Percentiles rank a stretch among this genome's conserved stretches.
phyloP scores from a whole-genome alignment of 2,113 vertebrate genomes.

The Lontra canadensis region DNA sequence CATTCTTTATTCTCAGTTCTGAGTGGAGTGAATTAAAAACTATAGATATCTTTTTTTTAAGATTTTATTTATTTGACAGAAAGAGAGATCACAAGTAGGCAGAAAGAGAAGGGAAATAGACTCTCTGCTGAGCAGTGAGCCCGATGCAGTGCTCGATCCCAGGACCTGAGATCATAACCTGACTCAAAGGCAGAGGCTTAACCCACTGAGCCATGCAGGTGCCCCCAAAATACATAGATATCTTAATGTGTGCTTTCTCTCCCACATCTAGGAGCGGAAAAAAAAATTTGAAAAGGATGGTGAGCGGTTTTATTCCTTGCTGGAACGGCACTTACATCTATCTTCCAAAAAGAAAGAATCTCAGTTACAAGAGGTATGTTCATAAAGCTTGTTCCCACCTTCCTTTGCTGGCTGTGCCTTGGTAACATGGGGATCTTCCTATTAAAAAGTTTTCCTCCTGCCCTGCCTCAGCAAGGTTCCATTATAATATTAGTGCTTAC shows the following conservation, averaged over 20 bases:
- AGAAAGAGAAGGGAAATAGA: too few relatives aligned
- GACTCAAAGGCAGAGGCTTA: too few relatives aligned
- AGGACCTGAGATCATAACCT: too few relatives aligned
- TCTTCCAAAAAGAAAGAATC: constrained; percentile 98
- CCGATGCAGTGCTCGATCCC: too few relatives aligned
- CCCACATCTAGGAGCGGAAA: constrained; percentile 89
- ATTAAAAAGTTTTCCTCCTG: background rate
- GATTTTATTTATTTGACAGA: too few relatives aligned
- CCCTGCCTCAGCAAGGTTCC: background rate
- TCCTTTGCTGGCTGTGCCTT: background rate
- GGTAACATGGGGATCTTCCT: background rate
- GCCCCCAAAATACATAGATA: background rate
- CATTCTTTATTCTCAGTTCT: constrained; percentile 3
- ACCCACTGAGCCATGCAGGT: too few relatives aligned
- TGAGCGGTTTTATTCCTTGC: constrained; percentile 95
- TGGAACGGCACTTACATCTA: constrained; percentile 95
- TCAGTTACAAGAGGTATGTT: constrained; percentile 93
- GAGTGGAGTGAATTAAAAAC: background rate
- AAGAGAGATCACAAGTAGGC: too few relatives aligned
- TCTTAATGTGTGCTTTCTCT: constrained; percentile 64
- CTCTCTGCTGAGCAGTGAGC: too few relatives aligned
- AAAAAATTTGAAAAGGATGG: constrained; percentile 99
- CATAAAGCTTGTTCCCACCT: background rate
- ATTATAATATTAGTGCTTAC: background rate
- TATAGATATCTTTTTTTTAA: background rate